Conservation (phyloP, 2,888 invertebrate genomes). For the Horisme vitalbata region DNA sequence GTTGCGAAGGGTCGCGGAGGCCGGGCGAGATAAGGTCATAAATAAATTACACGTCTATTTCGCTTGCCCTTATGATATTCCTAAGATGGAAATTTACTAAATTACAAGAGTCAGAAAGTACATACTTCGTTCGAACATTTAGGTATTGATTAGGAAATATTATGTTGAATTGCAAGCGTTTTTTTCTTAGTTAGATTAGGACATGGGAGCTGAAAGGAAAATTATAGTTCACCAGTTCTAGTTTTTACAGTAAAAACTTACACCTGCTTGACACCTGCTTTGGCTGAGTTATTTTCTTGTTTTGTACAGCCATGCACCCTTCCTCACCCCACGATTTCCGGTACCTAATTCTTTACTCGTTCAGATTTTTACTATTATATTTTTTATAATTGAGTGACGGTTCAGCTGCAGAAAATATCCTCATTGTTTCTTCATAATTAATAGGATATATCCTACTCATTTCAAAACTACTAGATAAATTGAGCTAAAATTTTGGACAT, state of each 20-base stretch:
- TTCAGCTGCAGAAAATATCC: too few relatives aligned
- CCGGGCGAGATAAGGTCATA: conserved; percentile 33
- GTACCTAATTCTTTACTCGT: not conserved
- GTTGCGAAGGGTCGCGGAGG: conserved; percentile 31
- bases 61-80: conserved; percentile 8
- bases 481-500: too few relatives aligned
- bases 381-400: too few relatives aligned
- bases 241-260: conserved; percentile 5
- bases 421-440: too few relatives aligned
- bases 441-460: too few relatives aligned
- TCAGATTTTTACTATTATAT: too few relatives aligned
- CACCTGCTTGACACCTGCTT: conserved; percentile 31
- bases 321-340: too few relatives aligned
- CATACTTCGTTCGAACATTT: not conserved
- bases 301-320: conserved; percentile 9
- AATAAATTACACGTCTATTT: conserved; percentile 33
- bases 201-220: not conserved
- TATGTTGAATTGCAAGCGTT: not conserved
- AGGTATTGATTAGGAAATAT: not conserved
- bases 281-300: conserved; percentile 8
- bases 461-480: too few relatives aligned
- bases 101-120: not conserved
- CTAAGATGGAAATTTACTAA: conserved; percentile 7
- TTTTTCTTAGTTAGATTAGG: not conserved
- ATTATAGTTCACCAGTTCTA: conserved; percentile 7